A percentile compares a stretch with the other conserved stretches of the same genome.
Conservation (phyloP, 2,797 vertebrate genomes). For the Micropoecilia bifurca region DNA sequence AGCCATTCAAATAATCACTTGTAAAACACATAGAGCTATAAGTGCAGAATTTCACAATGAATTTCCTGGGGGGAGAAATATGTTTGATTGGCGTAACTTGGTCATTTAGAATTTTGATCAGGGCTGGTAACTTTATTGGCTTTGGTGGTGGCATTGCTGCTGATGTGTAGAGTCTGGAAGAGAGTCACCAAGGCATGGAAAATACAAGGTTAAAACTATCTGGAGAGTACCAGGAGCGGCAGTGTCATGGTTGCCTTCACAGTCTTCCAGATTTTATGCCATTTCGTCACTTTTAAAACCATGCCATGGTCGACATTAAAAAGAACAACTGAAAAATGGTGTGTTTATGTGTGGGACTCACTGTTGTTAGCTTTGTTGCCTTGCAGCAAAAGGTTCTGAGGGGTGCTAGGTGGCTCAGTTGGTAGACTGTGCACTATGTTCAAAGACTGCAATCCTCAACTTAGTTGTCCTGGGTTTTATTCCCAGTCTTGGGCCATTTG, state of each 20-base stretch:
- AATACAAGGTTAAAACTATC: background rate
- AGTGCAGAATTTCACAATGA: background rate
- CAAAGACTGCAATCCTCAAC: too few species aligned
- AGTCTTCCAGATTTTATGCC: background rate
- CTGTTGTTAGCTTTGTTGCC: background rate
- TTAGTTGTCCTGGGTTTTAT: too few species aligned
- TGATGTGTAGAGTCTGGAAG: background rate
- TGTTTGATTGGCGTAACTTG: background rate
- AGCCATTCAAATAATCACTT: background rate
- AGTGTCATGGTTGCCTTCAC: background rate
- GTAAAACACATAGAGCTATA: background rate
- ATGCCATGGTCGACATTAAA: background rate
- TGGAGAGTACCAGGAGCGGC: background rate
- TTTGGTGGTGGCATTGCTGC: background rate
- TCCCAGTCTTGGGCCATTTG: too few species aligned
- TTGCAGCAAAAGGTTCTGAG: background rate
- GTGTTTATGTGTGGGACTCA: background rate
- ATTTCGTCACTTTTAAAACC: background rate
- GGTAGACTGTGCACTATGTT: too few species aligned
- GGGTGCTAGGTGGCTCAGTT: too few species aligned
- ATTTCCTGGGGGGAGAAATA: background rate
- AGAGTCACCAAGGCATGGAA: background rate
- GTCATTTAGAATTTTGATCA: background rate
- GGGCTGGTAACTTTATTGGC: background rate
- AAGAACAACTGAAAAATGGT: background rate